These are phyloP conservation scores for Drosophila mettleri DNA, from an alignment of 2,888 invertebrate species.

Conservation along the genomic window DNA sequence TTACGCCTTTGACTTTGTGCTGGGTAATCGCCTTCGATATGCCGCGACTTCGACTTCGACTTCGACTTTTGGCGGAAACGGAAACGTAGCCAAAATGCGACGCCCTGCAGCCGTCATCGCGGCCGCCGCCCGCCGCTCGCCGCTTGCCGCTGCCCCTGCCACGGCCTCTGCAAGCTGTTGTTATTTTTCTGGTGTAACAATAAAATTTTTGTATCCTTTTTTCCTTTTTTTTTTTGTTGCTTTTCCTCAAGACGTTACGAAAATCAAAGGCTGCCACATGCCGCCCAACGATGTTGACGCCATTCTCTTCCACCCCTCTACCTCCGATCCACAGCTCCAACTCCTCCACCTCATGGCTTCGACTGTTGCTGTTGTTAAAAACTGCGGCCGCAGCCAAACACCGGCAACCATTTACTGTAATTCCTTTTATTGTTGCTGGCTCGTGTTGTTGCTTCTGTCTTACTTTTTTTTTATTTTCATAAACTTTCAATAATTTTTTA, in stretches of 20 bases:
- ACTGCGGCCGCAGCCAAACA: conserved; percentile 62
- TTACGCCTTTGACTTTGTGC: conserved; percentile 52
- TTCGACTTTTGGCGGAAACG: conserved; percentile 67
- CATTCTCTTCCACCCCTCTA: conserved; percentile 8
- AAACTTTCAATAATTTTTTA: conserved; percentile 75
- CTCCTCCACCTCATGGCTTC: background rate
- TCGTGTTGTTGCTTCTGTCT: conserved; percentile 16
- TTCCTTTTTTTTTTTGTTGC: conserved; percentile 3
- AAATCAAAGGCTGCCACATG: conserved; percentile 76
- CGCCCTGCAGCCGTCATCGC: conserved; percentile 63
- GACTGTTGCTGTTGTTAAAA: conserved; percentile 55
- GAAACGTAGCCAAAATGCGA: conserved; percentile 78
- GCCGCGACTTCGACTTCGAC: conserved; percentile 37
- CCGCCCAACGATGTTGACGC: conserved; percentile 54
- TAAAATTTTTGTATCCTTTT: conserved; percentile 64
- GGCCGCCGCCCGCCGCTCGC: conserved; percentile 6
- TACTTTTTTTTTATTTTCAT: conserved; percentile 56
- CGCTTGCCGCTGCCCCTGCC: background rate
- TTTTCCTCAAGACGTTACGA: conserved; percentile 34
- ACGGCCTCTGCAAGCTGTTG: conserved; percentile 50
- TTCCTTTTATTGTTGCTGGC: conserved; percentile 42
- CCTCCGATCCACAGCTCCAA: background rate
- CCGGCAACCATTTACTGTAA: conserved; percentile 64
- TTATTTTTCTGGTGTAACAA: conserved; percentile 77
- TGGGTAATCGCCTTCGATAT: conserved; percentile 73